Conservation (phyloP, 2,888 invertebrate species). For the Rhagium mordax region DNA sequence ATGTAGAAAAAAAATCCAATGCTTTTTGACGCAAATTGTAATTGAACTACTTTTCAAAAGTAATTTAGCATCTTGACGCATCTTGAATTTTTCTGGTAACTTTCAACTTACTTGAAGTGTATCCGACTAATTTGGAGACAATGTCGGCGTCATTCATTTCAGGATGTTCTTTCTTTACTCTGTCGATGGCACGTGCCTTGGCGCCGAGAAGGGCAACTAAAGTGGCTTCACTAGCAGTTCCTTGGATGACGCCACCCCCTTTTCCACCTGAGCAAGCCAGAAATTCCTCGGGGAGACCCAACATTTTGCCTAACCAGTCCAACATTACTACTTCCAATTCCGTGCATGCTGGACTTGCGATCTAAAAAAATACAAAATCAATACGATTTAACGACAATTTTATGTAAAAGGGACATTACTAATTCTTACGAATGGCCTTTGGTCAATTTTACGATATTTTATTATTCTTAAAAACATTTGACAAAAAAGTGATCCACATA, state of each 20-base stretch:
- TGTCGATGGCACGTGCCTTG: constrained; percentile 81
- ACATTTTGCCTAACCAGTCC: constrained; percentile 96
- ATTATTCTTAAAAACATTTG: no score
- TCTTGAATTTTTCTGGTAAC: no score
- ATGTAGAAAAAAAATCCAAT: no score
- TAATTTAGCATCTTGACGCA: no score
- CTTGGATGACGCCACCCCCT: constrained; percentile 92
- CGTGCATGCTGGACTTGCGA: constrained; percentile 95
- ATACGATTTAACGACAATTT: no score
- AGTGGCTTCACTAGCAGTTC: constrained; percentile 96
- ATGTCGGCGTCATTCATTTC: constrained; percentile 83
- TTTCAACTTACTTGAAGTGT: constrained; percentile 82
- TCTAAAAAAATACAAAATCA: constrained; percentile 73
- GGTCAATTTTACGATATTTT: no score
- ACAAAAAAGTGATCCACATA: no score
- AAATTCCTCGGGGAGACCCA: constrained; percentile 89
- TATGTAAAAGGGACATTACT: no score
- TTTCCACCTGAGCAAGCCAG: constrained; percentile 85
- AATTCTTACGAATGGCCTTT: no score
- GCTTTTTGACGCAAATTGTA: no score
- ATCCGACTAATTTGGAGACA: constrained; percentile 86
- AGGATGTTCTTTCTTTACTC: constrained; percentile 80
- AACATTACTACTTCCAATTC: constrained; percentile 96
- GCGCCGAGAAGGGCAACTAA: constrained; percentile 94
- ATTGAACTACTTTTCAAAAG: no score